These are phyloP conservation scores for Nephrotoma appendiculata DNA, from an alignment of 2,888 invertebrate genomes.

Conservation along the genomic window DNA sequence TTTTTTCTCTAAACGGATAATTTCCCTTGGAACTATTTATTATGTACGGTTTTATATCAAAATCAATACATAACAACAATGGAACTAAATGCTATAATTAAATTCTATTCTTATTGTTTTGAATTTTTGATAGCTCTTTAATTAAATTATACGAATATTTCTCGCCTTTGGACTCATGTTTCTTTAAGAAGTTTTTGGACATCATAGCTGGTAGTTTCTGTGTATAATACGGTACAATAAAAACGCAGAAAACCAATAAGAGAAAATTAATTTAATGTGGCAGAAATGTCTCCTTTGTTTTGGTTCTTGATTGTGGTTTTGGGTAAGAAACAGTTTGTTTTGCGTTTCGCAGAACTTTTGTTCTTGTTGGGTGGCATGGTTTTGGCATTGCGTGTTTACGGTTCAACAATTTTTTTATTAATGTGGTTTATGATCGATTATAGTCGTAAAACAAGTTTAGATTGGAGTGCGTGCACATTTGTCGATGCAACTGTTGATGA, in stretches of 20 bases:
- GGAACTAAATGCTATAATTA: background rate
- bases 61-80: background rate
- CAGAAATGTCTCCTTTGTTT: background rate
- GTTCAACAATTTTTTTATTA: background rate
- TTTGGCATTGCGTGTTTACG: background rate
- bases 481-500: background rate
- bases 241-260: background rate
- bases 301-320: background rate
- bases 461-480: background rate
- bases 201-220: background rate
- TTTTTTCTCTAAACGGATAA: background rate
- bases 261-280: background rate
- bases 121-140: background rate
- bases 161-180: background rate
- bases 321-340: background rate
- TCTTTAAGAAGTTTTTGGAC: background rate
- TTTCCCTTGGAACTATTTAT: background rate
- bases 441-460: too few species aligned
- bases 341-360: background rate
- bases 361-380: background rate
- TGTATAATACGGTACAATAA: background rate
- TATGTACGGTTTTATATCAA: background rate
- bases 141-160: background rate
- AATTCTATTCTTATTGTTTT: background rate
- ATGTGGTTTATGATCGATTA: background rate